phyloP scores from a whole-genome alignment of 2,888 invertebrate genomes.

The Caradrina kadenii region DNA sequence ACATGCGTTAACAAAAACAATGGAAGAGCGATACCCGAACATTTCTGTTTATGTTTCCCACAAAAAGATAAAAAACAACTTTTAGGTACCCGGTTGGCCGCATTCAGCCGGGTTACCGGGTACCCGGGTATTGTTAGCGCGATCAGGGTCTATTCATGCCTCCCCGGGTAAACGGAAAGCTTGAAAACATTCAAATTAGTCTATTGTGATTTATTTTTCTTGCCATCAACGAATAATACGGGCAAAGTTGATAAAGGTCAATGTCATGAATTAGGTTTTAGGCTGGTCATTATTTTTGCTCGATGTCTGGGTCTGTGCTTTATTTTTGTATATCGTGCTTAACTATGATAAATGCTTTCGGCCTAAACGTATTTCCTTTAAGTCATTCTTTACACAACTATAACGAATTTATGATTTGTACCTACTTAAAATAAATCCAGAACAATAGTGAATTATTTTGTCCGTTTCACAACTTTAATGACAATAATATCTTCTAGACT shows the following conservation, averaged over 20 bases:
- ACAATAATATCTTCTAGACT: neutral
- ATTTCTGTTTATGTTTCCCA: slow-evolving; percentile 82
- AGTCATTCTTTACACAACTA: slow-evolving; percentile 6
- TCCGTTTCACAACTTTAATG: neutral
- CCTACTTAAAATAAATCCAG: neutral
- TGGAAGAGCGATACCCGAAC: slow-evolving; percentile 80
- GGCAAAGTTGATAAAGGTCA: slow-evolving; percentile 73
- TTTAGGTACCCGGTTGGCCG: slow-evolving; percentile 74
- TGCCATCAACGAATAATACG: slow-evolving; percentile 75
- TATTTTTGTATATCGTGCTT: slow-evolving; percentile 45
- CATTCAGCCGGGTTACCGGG: slow-evolving; percentile 74
- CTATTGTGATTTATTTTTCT: slow-evolving; percentile 85
- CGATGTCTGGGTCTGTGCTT: slow-evolving; percentile 35
- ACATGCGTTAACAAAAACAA: slow-evolving; percentile 80
- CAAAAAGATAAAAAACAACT: slow-evolving; percentile 76
- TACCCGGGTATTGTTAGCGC: slow-evolving; percentile 79
- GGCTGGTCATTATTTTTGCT: slow-evolving; percentile 33
- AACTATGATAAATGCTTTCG: slow-evolving; percentile 47
- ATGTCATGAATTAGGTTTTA: slow-evolving; percentile 64
- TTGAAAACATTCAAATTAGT: slow-evolving; percentile 87
- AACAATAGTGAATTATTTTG: too few relatives aligned
- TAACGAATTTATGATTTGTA: slow-evolving; percentile 17
- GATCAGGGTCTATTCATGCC: slow-evolving; percentile 82
- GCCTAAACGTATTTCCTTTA: slow-evolving; percentile 30
- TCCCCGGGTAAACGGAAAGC: slow-evolving; percentile 78